phyloP scores from a whole-genome alignment of 2,888 invertebrate genomes.

The Lycophotia porphyrea region DNA sequence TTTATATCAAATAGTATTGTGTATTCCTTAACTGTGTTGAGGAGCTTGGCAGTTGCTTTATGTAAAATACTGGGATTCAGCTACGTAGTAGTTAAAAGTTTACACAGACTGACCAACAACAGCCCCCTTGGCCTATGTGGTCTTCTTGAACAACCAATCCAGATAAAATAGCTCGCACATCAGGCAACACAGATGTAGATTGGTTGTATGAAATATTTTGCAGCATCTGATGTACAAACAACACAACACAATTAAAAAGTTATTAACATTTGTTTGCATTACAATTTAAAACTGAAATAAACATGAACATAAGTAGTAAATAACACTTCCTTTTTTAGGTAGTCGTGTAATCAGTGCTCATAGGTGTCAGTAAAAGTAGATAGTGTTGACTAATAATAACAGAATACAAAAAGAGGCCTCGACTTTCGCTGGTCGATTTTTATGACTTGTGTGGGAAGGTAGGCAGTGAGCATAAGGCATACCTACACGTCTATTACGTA shows the following conservation, averaged over 20 bases:
- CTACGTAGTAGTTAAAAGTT: background rate
- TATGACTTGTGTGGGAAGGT: conserved; percentile 37
- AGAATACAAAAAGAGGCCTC: conserved; percentile 3
- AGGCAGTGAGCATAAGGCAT: background rate
- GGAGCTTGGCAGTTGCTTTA: background rate
- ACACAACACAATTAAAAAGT: background rate
- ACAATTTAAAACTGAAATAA: background rate
- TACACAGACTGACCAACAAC: background rate
- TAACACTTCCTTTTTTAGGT: no score
- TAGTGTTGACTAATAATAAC: conserved; percentile 14
- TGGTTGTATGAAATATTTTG: background rate
- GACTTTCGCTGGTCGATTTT: conserved; percentile 44
- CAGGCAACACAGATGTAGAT: background rate
- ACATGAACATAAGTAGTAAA: conserved; percentile 7
- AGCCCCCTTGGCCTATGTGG: background rate
- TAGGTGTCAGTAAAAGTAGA: conserved; percentile 19
- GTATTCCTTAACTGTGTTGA: background rate
- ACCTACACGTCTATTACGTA: conserved; percentile 6
- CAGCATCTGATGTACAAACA: background rate
- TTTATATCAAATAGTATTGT: background rate
- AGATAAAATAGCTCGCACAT: background rate
- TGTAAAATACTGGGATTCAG: background rate
- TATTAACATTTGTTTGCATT: background rate
- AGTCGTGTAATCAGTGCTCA: conserved; percentile 4
- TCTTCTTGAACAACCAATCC: background rate